Evolutionary conservation across 2,888 invertebrate genomes (phyloP).

Genomic region (Calameuta filiformis): DNA sequence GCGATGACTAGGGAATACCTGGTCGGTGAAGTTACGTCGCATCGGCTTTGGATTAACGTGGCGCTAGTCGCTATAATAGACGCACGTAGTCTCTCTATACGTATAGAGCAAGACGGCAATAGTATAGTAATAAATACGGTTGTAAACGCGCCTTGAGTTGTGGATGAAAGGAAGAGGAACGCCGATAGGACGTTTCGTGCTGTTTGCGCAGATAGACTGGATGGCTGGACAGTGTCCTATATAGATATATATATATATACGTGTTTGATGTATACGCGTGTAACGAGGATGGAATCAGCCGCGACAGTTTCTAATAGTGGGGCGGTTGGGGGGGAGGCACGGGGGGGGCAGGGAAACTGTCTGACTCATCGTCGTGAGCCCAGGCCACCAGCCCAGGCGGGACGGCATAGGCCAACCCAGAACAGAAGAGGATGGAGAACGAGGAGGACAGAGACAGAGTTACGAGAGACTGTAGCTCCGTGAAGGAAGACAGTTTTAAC

Average conservation of each 20-base stretch:
- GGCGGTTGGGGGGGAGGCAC: slow-evolving; percentile 13
- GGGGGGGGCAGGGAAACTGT: slow-evolving; percentile 22
- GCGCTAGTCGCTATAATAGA: background rate
- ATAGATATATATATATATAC: background rate
- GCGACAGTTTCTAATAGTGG: slow-evolving; percentile 28
- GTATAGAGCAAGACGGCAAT: background rate
- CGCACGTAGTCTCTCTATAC: background rate
- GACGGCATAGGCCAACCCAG: background rate
- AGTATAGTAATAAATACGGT: background rate
- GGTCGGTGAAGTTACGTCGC: background rate
- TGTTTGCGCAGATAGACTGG: background rate
- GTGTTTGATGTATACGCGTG: background rate
- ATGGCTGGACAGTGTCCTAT: background rate
- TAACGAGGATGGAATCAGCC: slow-evolving; percentile 23
- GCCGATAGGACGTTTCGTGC: background rate
- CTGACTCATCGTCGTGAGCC: slow-evolving; percentile 56
- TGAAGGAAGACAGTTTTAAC: slow-evolving; percentile 61
- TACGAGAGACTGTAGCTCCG: slow-evolving; percentile 54
- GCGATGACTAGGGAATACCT: background rate
- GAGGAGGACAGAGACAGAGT: slow-evolving; percentile 30
- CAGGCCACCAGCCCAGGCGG: slow-evolving; percentile 38
- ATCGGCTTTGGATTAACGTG: background rate
- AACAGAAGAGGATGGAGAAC: background rate
- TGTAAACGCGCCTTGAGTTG: background rate
- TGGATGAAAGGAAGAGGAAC: background rate